Conservation (phyloP, 1,140 invertebrate species). For the Tetranychus urticae region DNA sequence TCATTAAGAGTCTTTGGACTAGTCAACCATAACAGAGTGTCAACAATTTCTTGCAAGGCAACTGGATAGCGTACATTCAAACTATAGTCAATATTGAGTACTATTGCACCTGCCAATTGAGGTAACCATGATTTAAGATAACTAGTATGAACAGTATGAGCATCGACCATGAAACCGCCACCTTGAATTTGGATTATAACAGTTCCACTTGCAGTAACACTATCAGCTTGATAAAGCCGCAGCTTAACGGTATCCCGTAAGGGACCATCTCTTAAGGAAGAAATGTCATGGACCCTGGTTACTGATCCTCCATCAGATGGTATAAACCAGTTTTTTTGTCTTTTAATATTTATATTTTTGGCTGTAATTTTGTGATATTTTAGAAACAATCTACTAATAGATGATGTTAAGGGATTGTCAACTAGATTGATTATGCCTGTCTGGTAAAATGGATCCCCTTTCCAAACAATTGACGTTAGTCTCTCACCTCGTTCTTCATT, state of each 20-base stretch:
- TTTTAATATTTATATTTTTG: neutral
- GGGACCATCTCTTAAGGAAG: neutral
- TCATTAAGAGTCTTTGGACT: constrained; percentile 19
- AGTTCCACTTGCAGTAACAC: no score
- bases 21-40: constrained; percentile 68
- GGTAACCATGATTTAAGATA: neutral
- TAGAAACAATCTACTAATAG: neutral
- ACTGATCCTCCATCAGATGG: neutral
- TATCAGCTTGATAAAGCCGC: no score
- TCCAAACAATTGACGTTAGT: neutral
- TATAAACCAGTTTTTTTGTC: neutral
- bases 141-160: no score
- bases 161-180: no score
- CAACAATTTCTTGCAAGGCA: constrained; percentile 77
- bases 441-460: neutral
- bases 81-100: constrained; percentile 87
- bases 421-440: neutral
- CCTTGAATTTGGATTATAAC: no score
- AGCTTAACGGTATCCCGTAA: no score
- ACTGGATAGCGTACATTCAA: constrained; percentile 35
- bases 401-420: neutral
- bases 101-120: constrained; percentile 27
- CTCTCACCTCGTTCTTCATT: neutral
- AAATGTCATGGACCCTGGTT: neutral
- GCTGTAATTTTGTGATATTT: neutral